Evolutionary conservation across 2,113 vertebrate species (phyloP), one percentile per base, ranked within the genome.

Genomic region (Petaurus breviceps): DNA sequence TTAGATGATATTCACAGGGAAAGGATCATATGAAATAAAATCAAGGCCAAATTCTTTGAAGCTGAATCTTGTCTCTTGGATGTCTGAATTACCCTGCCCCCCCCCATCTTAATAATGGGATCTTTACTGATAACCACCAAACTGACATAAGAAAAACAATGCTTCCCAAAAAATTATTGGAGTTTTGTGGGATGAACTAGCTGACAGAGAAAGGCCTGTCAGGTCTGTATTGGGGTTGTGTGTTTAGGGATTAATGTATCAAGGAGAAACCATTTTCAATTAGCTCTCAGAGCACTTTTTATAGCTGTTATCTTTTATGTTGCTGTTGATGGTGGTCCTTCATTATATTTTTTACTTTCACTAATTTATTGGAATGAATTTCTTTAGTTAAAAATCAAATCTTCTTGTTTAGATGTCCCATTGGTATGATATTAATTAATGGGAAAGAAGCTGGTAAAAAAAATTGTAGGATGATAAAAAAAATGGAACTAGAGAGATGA

Each of bases 61-160:
- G 23, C 0, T 49, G 51, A 97, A 46, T 12, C 90, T 55, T 50
- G 51, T 84, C 92, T 51, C 16, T 47, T 4, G 90, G 94, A 90
- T 52, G 93, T 47, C 89, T 84, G 16, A 84, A 16, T 68, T n/a
- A 49, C 47, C 47, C 37, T 8, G 0, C 10, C 8, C 8, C 55
- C 91, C 47, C 47, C 68, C 89, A 89, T 95, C 50, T 89, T 50
- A 97, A 91, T 49, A 89, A 47, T 47, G 92, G 96, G 89, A 94
- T 96, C 89, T 92, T 96, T 95, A 89, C 92, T 93, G 90, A 91
- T 97, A 93, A 94, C 84, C 25, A 57, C 49, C 90, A 91, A 95
- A 90, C 25, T 96, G 94, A 96, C 94, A 51, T 95, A 96, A 96
- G 93, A 97, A 95, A 43, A 95, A 93, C 93, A 95, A 4, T 49